Evolutionary conservation across 2,113 vertebrate genomes (phyloP), one percentile per base, ranked within the genome.

Genomic region (Pterocles orientalis): DNA sequence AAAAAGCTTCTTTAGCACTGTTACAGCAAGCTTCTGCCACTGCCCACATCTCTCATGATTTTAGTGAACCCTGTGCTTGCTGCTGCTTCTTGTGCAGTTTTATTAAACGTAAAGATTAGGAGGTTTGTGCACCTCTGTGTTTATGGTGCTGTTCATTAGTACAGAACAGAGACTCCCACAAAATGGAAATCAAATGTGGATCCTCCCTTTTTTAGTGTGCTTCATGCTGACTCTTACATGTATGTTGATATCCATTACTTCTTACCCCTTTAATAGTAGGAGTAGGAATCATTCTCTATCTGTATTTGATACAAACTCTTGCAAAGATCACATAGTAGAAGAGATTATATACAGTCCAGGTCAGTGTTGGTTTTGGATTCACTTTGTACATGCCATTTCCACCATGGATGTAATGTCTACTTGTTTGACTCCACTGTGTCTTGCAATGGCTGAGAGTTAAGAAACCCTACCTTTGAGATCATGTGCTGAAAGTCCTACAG

Each of bases 321-420:
- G 26, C n/a, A 61, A 93, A 48, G 12, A 71, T 43, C 8, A 28
- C 28, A 65, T 4, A 28, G 19, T 21, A 72, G 57, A 68, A 68
- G 53, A 81, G 53, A 11, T 41, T 26, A 48, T 14, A 16, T 36
- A 26, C 3, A 68, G 12, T 41, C 10, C 51, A 34, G 12, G 36
- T 39, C 48, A 80, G 10, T 4, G 9, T 0, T 76, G n/a, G 45
- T 3, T 68, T 80, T 56, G 24, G 45, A 34, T 70, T 47, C 28
- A 28, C 34, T 56, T 72, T n/a, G 39, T 23, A 18, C 12, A 51
- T 33, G 26, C n/a, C n/a, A 10, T 23, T 83, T 41, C 47, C 68
- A 76, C 45, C 25, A 4, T 0, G 1, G 24, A 39, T 12, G 2
- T 28, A 31, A 61, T 2, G 14, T 8, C 5, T 7, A 19, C 12